Conservation (phyloP, 2,888 invertebrate species). For the Andrena bicolor region DNA sequence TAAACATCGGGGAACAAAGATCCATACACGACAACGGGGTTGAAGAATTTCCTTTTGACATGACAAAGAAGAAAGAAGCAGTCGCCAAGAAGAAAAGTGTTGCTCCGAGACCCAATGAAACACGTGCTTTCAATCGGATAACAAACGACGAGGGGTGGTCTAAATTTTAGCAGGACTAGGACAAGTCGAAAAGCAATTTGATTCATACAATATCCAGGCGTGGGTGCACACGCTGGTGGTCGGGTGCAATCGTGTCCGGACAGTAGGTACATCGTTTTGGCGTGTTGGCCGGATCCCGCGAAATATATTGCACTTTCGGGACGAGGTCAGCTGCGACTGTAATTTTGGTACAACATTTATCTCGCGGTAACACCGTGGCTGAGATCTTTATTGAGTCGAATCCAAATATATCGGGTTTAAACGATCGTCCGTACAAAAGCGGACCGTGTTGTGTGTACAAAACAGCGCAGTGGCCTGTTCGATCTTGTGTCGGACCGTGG, state of each 20-base stretch:
- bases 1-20: too few species aligned
- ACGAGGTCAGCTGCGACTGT: constrained; percentile 77
- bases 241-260: constrained; percentile 64
- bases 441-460: constrained; percentile 18
- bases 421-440: constrained; percentile 61
- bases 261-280: constrained; percentile 68
- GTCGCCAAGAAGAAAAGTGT: too few species aligned
- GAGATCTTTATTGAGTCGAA: constrained; percentile 74
- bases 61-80: too few species aligned
- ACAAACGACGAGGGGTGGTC: background rate
- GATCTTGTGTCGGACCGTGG: constrained; percentile 48
- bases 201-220: constrained; percentile 62
- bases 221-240: constrained; percentile 15
- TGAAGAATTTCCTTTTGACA: too few species aligned
- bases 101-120: too few species aligned
- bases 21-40: too few species aligned
- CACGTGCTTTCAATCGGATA: background rate
- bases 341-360: constrained; percentile 75
- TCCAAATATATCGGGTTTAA: constrained; percentile 68
- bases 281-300: constrained; percentile 62
- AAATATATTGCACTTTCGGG: constrained; percentile 79
- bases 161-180: constrained; percentile 5
- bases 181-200: constrained; percentile 59
- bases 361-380: constrained; percentile 70
- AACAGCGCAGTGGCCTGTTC: constrained; percentile 31